Evolutionary conservation across 2,888 invertebrate species (phyloP), one percentile per base, ranked within the genome.

Genomic region (Autographa gamma): DNA sequence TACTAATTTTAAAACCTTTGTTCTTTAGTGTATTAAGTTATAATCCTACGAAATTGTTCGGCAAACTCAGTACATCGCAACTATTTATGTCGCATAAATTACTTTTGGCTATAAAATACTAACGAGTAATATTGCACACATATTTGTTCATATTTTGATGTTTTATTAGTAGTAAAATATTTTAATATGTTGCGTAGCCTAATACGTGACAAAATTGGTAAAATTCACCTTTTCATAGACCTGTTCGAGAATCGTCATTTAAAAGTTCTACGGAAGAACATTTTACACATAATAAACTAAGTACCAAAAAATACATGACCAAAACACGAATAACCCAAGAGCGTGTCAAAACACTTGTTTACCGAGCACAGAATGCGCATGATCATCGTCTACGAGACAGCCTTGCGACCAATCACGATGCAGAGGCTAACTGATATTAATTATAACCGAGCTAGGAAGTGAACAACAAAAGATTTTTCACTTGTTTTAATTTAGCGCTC

Each of bases 371-470:
- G 66, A 81, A 80, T 63, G 16, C 75, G 83, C 74, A 41, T 52
- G 63, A 72, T 83, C 82, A 83, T 63, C 60, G 67, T 73, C 73
- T 69, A 34, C 71, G 75, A 81, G 84, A 82, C 76, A 83, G 69
- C 84, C 83, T 83, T 79, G 84, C 67, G n/a, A 48, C 59, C 77
- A 73, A 78, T 79, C 73, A 60, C 71, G 63, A 32, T 66, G 64
- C 65, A 56, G 63, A 56, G 48, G 38, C 60, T 56, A 62, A 80
- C 74, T 76, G 71, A 65, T 73, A 77, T 74, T 75, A 81, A 80
- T 80, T 72, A 80, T 69, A 48, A 66, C 71, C 69, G 66, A 72
- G 58, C 56, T 73, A 75, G 81, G 76, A 81, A 81, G 71, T 81
- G 66, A 43, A 54, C 63, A 79, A 77, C 77, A 66, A 79, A 77